Base-by-base conservation (phyloP, 37 sponge, comb jelly and placozoan species). In the Axinella damicornis region DNA sequence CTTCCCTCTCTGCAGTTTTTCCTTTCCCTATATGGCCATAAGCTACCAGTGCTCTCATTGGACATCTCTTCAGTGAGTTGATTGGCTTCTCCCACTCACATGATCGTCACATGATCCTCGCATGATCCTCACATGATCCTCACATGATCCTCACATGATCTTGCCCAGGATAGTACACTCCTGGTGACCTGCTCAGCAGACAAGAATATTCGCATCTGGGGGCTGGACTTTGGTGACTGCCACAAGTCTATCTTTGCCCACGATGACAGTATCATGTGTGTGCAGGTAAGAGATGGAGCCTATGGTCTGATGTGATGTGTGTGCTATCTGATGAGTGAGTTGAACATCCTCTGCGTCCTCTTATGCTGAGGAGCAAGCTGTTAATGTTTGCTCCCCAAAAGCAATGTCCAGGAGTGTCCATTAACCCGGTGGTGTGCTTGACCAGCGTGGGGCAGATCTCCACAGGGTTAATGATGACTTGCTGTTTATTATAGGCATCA, bases 171-270 rank as follows among this genome's bases (percentile, higher is more conserved):
- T 65, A 91, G 86, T 64, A 83, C 90, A 28, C 79, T 99, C 24
- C 77, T 99, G 53, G 99, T 85, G 6, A 94, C 93, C 41, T 92
- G 96, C 25, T 99, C 99, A 5, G 87, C 94, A 18, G 99, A 99
- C 77, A 99, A 97, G 87, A 99, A 95, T 69, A 85, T 97, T 54
- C 93, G 93, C 53, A 89, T 99, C 1, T 99, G 99, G 99, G 97
- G 97, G 0, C 73, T 97, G 25, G 99, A 99, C 62, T 99, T 89
- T 87, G 99, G 99, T 9, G 98, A 99, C 61, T 99, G 99, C 59
- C 97, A 97, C 80, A 84, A 88, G 66, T 99, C 99, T 5, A 77
- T 99, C n/a, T 97, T 97, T 91, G 97, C 96, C 55, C 99, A 99
- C 55, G 90, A 93, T 74, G 92, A 97, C 66, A 95, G 96, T 41